These are phyloP conservation scores for Menidia menidia DNA, from an alignment of 2,797 vertebrate species.

Conservation along the genomic window DNA sequence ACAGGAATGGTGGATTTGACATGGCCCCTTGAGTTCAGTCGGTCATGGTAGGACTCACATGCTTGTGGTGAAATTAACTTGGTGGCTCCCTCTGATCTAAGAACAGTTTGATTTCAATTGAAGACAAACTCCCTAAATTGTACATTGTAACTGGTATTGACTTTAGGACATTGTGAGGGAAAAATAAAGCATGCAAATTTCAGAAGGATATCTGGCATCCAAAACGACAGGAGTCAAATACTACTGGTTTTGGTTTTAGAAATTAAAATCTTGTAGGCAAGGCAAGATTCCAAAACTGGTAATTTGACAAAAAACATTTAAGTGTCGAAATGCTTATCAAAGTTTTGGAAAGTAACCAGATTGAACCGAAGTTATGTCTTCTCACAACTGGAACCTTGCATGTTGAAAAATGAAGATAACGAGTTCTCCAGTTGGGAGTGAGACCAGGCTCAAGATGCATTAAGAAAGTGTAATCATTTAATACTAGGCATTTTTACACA, in stretches of 20 bases:
- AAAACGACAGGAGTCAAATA: too few species aligned
- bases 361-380: too few species aligned
- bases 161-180: background rate
- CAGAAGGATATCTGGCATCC: too few species aligned
- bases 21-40: conserved; percentile 48
- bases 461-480: background rate
- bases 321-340: too few species aligned
- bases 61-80: conserved; percentile 27
- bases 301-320: background rate
- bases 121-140: background rate
- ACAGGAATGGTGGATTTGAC: conserved; percentile 18
- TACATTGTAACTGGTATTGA: background rate
- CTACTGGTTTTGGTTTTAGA: too few species aligned
- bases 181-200: background rate
- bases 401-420: too few species aligned
- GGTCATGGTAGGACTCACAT: conserved; percentile 50
- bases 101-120: background rate
- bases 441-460: background rate
- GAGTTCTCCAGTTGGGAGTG: background rate
- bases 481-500: background rate
- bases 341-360: background rate
- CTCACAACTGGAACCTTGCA: too few species aligned
- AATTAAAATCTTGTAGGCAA: too few species aligned
- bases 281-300: background rate
- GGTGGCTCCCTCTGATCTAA: conserved; percentile 2